These are phyloP conservation scores for Melanostoma mellinum DNA, from an alignment of 2,888 invertebrate genomes.

Conservation along the genomic window DNA sequence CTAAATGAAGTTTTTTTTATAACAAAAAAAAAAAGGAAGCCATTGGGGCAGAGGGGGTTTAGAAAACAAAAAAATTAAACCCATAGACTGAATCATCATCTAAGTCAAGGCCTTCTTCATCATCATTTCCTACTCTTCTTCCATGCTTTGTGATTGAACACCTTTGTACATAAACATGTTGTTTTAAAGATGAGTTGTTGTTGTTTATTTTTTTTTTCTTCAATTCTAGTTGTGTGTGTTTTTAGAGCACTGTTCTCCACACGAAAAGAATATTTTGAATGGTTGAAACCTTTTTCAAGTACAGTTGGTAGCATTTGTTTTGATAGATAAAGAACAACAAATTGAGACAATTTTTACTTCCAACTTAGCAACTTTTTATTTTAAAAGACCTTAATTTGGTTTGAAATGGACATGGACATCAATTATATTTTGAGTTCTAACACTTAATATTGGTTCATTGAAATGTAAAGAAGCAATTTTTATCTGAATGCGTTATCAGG, in stretches of 20 bases:
- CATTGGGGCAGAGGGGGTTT: not conserved
- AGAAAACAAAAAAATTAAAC: constrained; percentile 5
- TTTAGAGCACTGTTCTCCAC: constrained; percentile 9
- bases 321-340: not conserved
- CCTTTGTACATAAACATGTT: constrained; percentile 20
- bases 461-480: no score
- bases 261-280: not conserved
- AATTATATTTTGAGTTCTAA: no score
- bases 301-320: constrained; percentile 19
- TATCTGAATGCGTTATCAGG: no score
- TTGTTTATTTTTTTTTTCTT: not conserved
- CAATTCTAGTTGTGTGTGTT: constrained; percentile 5
- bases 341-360: no score
- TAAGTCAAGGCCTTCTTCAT: constrained; percentile 44
- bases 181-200: constrained; percentile 2
- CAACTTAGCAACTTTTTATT: no score
- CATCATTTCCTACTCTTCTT: constrained; percentile 8
- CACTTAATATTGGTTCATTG: no score
- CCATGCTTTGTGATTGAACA: constrained; percentile 24
- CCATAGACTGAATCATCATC: constrained; percentile 36
- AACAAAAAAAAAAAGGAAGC: not conserved
- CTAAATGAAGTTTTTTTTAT: constrained; percentile 6
- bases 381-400: no score
- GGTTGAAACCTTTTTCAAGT: constrained; percentile 1
- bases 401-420: no score